phyloP scores from a whole-genome alignment of 2,113 vertebrate species.

The Callorhinus ursinus region DNA sequence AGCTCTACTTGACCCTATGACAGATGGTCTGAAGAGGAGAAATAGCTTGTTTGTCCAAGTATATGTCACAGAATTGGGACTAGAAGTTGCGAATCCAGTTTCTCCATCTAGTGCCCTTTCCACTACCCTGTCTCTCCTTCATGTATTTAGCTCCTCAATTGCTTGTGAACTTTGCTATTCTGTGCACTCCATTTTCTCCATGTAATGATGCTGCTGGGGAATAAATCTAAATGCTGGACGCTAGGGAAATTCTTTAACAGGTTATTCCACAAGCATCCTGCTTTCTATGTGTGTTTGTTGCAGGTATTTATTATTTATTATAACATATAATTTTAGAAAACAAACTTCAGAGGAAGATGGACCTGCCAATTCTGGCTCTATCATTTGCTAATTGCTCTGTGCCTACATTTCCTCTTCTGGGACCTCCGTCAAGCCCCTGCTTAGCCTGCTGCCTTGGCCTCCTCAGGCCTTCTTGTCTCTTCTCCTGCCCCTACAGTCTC shows the following conservation, averaged over 20 bases:
- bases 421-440: not conserved
- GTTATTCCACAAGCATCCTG: not conserved
- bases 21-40: not conserved
- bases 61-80: not conserved
- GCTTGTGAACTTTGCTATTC: not conserved
- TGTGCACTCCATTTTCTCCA: not conserved
- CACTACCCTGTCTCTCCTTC: not conserved
- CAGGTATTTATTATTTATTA: not conserved
- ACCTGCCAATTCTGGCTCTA: not conserved
- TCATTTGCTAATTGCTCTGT: not conserved
- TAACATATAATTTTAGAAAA: constrained; percentile 1
- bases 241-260: not conserved
- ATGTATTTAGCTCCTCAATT: not conserved
- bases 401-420: not conserved
- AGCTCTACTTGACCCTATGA: not conserved
- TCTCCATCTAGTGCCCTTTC: not conserved
- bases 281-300: not conserved
- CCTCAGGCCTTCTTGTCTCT: not conserved
- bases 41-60: not conserved
- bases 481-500: not conserved
- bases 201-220: not conserved
- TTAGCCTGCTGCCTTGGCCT: not conserved
- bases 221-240: not conserved
- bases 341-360: not conserved
- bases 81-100: not conserved